phyloP scores from a whole-genome alignment of 1,140 invertebrate species.

The Plectrocnemia conspersa region DNA sequence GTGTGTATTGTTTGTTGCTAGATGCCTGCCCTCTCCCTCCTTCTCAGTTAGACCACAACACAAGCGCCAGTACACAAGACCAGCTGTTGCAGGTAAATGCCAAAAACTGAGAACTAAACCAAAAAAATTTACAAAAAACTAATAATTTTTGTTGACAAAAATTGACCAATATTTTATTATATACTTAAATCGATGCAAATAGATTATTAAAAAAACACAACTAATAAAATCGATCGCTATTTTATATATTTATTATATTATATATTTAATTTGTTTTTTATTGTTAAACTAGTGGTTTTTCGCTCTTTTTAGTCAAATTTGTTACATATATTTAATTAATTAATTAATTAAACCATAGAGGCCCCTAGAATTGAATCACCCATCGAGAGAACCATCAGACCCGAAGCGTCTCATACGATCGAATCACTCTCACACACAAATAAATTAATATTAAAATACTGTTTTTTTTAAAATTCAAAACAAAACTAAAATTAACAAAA shows the following conservation, averaged over 20 bases:
- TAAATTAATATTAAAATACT: not conserved
- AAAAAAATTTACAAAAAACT: conserved; percentile 23
- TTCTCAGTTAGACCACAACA: conserved; percentile 64
- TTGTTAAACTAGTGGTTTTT: conserved; percentile 15
- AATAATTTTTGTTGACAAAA: not conserved
- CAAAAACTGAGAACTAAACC: conserved; percentile 39
- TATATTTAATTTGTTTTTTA: conserved; percentile 31
- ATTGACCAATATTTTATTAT: too few relatives aligned
- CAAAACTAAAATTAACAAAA: not conserved
- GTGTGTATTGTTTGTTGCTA: conserved; percentile 58
- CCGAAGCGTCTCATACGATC: not conserved
- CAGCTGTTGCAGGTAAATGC: conserved; percentile 55
- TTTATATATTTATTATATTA: conserved; percentile 39
- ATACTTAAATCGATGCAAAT: too few relatives aligned
- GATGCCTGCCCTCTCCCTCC: conserved; percentile 63
- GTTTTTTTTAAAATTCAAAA: not conserved
- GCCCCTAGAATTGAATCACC: conserved; percentile 33
- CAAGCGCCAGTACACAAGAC: conserved; percentile 55
- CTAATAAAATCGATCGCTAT: conserved; percentile 40
- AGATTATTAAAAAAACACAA: too few relatives aligned
- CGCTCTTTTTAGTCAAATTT: conserved; percentile 14
- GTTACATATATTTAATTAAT: too few relatives aligned
- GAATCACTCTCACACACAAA: too few relatives aligned
- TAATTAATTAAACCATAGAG: too few relatives aligned
- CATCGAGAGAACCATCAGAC: conserved; percentile 26